Evolutionary conservation across 2,797 vertebrate genomes (phyloP).

Genomic region (Phataginus tricuspis): DNA sequence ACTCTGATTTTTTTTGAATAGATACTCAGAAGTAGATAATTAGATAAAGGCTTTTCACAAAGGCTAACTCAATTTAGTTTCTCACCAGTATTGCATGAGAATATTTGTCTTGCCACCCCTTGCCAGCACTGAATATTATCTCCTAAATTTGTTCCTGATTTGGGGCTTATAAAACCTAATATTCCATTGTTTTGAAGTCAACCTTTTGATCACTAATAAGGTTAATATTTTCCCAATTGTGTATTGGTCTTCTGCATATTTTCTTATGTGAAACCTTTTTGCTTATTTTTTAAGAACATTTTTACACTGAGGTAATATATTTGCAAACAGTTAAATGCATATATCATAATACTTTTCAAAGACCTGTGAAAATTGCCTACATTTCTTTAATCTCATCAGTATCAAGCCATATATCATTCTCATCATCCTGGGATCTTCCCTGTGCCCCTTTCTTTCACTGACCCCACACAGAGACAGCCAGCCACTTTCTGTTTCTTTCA

Average conservation of each 20-base stretch:
- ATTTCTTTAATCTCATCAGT: background rate
- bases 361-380: background rate
- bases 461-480: background rate
- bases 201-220: background rate
- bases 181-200: background rate
- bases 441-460: background rate
- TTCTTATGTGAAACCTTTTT: background rate
- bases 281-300: background rate
- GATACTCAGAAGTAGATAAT: background rate
- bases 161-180: background rate
- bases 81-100: background rate
- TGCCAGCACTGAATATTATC: background rate
- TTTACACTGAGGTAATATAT: background rate
- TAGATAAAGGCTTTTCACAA: background rate
- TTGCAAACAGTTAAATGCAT: background rate
- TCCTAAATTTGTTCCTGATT: background rate
- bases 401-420: background rate
- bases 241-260: background rate
- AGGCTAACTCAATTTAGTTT: background rate
- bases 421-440: background rate
- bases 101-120: background rate
- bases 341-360: background rate
- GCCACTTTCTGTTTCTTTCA: background rate
- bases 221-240: background rate
- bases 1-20: constrained; percentile 45